Base-by-base conservation (phyloP, 2,888 invertebrate species). In the Aporophyla nigra region DNA sequence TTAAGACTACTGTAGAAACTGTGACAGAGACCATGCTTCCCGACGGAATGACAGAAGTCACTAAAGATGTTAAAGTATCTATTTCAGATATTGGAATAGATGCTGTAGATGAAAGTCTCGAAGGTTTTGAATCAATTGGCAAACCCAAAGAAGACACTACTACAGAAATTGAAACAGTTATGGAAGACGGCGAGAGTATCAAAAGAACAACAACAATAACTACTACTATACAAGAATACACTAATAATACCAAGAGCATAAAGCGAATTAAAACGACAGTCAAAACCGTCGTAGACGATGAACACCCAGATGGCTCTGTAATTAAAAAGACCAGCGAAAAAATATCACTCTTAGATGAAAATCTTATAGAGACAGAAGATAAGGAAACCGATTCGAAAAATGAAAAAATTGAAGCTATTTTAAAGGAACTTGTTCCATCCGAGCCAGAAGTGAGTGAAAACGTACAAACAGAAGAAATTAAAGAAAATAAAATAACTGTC, bases 301-400 rank as follows among this genome's bases (percentile, higher is more conserved):
- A 94, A 89, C 90, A 95, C 79, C 95, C 95, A 14, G 95, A 96
- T 91, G 95, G 96, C 4, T 93, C 95, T 27, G 83, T 95, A 3
- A 91, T 94, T 21, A 94, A 93, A 51, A 95, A 94, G 87, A 95
- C 94, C 7, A 95, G 92, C 87, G 95, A 96, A 91, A 96, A 94
- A 84, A 90, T 94, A 58, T 93, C 94, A 24, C 85, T 95, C 2
- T 43, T 91, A 21, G 96, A 96, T 87, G 92, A 95, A 85, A 82
- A 70, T 73, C 68, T 93, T 19, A 83, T 84, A 54, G 73, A 78
- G 21, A 69, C 68, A 27, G 74, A 84, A 53, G 70, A 84, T n/a
- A 51, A 63, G 59, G 68, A 73, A 12, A 10, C 21, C 0, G 53
- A 72, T n/a, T 19, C 51, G 7, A 74, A 87, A n/a, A 73, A 75